Evolutionary conservation across 2,113 vertebrate genomes (phyloP), one percentile per base, ranked within the genome.

Genomic region (Ammodytes marinus): DNA sequence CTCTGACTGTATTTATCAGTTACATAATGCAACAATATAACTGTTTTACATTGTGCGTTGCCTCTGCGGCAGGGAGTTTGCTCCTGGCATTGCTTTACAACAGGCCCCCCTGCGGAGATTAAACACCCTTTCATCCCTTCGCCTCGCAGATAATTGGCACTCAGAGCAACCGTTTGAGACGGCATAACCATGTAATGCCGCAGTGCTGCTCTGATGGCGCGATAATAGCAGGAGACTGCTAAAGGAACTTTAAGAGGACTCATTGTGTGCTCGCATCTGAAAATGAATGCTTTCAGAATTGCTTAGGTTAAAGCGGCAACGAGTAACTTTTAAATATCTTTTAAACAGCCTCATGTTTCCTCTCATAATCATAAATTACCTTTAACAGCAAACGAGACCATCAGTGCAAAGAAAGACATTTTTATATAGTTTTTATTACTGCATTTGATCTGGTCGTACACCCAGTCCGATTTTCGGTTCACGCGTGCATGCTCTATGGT

Each of bases 121-220:
- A 75, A 79, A 86, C 74, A 79, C 76, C 73, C 85, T 69, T 90
- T 88, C 80, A 81, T 87, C 84, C 76, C 64, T 82, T 71, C 49
- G 75, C 84, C 80, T 90, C 69, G 63, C 83, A 91, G 77, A 91
- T 91, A 86, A 91, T 89, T 91, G 85, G 90, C 90, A 89, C 89
- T 89, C 87, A 47, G 84, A 89, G 89, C 91, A 89, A 86, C 90
- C 83, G 81, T 92, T 87, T 89, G 83, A 86, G 92, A 82, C 78
- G 59, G 66, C 68, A 68, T 77, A 86, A 83, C 65, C 83, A 89
- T 88, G 80, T 88, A 89, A 88, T 87, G 84, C 85, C 82, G 27
- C 72, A 57, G 72, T 57, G 72, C 61, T 74, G 70, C 76, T 76
- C 83, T 72, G 77, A 86, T 74, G 86, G 55, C 8, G 76, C 66